These are phyloP conservation scores for Spatulosminthurus flaviceps DNA, from an alignment of 2,888 invertebrate genomes.

Conservation along the genomic window DNA sequence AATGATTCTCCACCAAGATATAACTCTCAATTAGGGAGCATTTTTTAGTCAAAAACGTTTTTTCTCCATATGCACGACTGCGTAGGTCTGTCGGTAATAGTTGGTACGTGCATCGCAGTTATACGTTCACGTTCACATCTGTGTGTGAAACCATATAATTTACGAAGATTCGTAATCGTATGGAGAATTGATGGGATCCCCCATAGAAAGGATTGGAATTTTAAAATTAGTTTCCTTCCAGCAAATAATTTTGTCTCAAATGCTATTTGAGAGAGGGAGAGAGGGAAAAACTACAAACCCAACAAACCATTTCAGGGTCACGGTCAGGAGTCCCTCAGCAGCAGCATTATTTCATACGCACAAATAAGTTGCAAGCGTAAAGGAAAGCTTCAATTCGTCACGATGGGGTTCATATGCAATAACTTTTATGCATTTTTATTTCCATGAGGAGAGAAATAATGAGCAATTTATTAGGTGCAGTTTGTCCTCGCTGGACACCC, in stretches of 20 bases:
- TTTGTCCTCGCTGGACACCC: too few relatives aligned
- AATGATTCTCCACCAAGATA: constrained; percentile 10
- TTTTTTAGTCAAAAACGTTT: background rate
- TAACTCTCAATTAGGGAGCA: constrained; percentile 3
- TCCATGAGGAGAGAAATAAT: too few relatives aligned
- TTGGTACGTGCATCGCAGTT: background rate
- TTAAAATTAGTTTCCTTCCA: too few relatives aligned
- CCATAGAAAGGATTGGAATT: too few relatives aligned
- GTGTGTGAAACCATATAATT: too few relatives aligned
- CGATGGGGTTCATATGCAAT: too few relatives aligned
- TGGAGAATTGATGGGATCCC: too few relatives aligned
- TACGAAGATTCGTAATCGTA: too few relatives aligned
- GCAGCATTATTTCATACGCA: background rate
- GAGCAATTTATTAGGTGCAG: too few relatives aligned
- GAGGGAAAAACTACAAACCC: background rate
- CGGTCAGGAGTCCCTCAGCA: background rate
- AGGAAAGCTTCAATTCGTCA: too few relatives aligned
- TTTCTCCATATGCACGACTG: background rate
- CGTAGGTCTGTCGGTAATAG: background rate
- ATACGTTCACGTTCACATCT: too few relatives aligned
- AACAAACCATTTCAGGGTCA: background rate
- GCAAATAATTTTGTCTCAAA: background rate
- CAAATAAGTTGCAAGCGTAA: background rate
- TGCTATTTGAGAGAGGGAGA: background rate
- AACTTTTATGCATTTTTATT: too few relatives aligned